A percentile compares a stretch with the other conserved stretches of the same genome.
These are phyloP conservation scores for Palythoa grandiflora DNA, from an alignment of 92 coral and sea anemone species.

Conservation along the genomic window DNA sequence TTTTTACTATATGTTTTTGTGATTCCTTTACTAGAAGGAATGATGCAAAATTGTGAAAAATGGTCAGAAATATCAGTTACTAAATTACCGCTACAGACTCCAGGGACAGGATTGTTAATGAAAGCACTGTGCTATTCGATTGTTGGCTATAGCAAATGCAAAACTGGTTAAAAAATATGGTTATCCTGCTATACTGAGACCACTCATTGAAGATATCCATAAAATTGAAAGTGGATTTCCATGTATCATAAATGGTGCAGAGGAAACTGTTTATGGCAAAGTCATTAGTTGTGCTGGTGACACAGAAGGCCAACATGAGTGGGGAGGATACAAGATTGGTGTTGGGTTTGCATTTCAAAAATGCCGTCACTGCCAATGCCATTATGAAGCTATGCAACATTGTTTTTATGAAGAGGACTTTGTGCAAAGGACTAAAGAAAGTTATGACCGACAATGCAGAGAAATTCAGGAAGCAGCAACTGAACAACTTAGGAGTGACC, in stretches of 20 bases:
- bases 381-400: conserved; percentile 51
- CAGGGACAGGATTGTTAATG: too few species aligned
- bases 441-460: conserved; percentile 43
- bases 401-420: conserved; percentile 57
- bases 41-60: too few species aligned
- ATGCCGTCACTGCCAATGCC: conserved; percentile 63
- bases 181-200: conserved; percentile 35
- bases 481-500: conserved; percentile 24
- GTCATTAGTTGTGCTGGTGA: conserved; percentile 52
- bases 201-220: conserved; percentile 9
- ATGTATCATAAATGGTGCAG: neutral
- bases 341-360: conserved; percentile 55
- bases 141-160: conserved; percentile 40
- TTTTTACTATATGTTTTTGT: too few species aligned
- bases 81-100: too few species aligned
- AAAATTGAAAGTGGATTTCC: conserved; percentile 37
- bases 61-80: too few species aligned
- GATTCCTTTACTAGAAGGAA: too few species aligned
- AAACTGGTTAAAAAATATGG: conserved; percentile 43
- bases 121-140: conserved; percentile 26
- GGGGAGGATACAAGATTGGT: conserved; percentile 58
- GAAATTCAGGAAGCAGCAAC: conserved; percentile 45
- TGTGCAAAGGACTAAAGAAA: conserved; percentile 47
- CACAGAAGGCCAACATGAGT: conserved; percentile 50
- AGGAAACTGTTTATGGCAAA: neutral